Conservation (phyloP, 1,140 invertebrate species). For the Bradysia coprophila region DNA sequence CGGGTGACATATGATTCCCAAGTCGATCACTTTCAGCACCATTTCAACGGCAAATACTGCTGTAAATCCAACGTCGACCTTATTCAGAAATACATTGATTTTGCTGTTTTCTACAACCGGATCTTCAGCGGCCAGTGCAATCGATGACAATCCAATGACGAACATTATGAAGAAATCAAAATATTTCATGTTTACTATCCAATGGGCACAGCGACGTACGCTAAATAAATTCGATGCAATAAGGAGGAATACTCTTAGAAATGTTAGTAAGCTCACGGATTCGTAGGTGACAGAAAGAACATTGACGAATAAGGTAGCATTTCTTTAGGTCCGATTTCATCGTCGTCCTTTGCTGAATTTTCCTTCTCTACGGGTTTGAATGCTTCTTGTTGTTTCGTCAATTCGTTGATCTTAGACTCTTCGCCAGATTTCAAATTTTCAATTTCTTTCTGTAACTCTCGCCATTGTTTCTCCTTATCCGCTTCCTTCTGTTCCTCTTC, state of each 20-base stretch:
- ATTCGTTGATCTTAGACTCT: slow-evolving; percentile 40
- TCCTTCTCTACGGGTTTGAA: slow-evolving; percentile 49
- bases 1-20: slow-evolving; percentile 90
- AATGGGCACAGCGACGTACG: slow-evolving; percentile 81
- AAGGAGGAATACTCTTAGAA: not conserved
- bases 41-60: slow-evolving; percentile 99
- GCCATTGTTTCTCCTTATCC: slow-evolving; percentile 75
- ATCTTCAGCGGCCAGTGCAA: slow-evolving; percentile 97
- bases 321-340: slow-evolving; percentile 85
- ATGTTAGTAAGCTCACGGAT: slow-evolving; percentile 60
- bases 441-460: slow-evolving; percentile 76
- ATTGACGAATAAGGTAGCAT: slow-evolving; percentile 99
- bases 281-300: slow-evolving; percentile 97
- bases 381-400: slow-evolving; percentile 38
- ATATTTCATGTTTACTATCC: slow-evolving; percentile 94
- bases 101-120: slow-evolving; percentile 81
- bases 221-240: slow-evolving; percentile 24
- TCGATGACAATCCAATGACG: slow-evolving; percentile 93
- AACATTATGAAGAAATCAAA: slow-evolving; percentile 99
- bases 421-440: slow-evolving; percentile 59
- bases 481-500: slow-evolving; percentile 96
- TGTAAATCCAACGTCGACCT: slow-evolving; percentile 99
- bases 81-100: slow-evolving; percentile 84
- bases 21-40: slow-evolving; percentile 88
- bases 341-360: slow-evolving; percentile 62